Percentiles rank a stretch among this genome's conserved stretches.
phyloP scores from a whole-genome alignment of 2,113 vertebrate genomes.

The Eubucco bourcierii region DNA sequence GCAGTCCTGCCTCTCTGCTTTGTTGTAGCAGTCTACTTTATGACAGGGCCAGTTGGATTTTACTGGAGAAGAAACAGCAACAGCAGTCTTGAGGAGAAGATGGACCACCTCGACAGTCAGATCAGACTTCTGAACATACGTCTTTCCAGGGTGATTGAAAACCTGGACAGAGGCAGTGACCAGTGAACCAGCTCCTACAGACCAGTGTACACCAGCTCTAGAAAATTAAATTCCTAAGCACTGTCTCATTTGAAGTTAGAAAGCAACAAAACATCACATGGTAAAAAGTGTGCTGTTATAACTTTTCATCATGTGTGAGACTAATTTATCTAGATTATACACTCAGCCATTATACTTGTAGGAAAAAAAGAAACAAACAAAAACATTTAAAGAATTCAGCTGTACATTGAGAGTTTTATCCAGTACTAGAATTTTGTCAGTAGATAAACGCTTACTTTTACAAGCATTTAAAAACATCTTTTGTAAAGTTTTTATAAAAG shows the following conservation, averaged over 20 bases:
- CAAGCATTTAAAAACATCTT: slow-evolving; percentile 77
- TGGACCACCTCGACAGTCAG: slow-evolving; percentile 93
- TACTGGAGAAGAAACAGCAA: slow-evolving; percentile 86
- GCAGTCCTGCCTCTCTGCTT: slow-evolving; percentile 90
- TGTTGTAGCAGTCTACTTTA: slow-evolving; percentile 93
- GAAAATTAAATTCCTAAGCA: slow-evolving; percentile 13
- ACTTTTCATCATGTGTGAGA: slow-evolving; percentile 28
- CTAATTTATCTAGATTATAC: slow-evolving; percentile 10
- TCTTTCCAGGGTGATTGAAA: slow-evolving; percentile 90
- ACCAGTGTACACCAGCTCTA: slow-evolving; percentile 49
- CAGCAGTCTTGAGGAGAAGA: slow-evolving; percentile 91
- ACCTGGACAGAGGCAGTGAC: slow-evolving; percentile 83
- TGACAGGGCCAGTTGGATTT: slow-evolving; percentile 91
- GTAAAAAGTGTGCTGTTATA: slow-evolving; percentile 37
- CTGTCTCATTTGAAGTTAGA: slow-evolving; percentile 31
- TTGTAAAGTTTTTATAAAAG: slow-evolving; percentile 79
- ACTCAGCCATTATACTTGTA: slow-evolving; percentile 40
- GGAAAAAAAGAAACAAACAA: not conserved
- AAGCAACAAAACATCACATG: slow-evolving; percentile 54
- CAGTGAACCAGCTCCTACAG: slow-evolving; percentile 70
- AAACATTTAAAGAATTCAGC: slow-evolving; percentile 18
- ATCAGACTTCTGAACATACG: slow-evolving; percentile 94
- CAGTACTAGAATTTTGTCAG: slow-evolving; percentile 74
- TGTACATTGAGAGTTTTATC: slow-evolving; percentile 72
- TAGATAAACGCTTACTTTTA: slow-evolving; percentile 73